Conservation (phyloP, 2,797 vertebrate species). For the Chaenodraco wilsoni region DNA sequence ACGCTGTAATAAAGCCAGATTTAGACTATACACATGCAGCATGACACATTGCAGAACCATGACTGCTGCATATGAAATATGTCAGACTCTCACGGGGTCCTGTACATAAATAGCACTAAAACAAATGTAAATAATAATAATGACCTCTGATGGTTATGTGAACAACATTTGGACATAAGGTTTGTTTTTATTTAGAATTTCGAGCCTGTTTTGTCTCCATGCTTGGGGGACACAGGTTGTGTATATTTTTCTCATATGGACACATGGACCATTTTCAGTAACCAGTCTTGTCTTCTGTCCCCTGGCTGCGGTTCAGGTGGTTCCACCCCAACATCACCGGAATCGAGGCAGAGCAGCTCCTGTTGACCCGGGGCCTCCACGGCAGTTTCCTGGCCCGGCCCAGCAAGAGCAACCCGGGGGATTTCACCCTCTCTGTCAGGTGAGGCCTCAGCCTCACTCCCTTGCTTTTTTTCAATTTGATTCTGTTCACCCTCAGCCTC, state of each 20-base stretch:
- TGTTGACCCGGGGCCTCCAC: conserved; percentile 89
- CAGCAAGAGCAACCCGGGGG: conserved; percentile 93
- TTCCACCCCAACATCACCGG: conserved; percentile 93
- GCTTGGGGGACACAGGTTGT: not conserved
- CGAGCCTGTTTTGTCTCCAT: not conserved
- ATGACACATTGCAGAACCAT: not conserved
- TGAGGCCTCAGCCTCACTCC: conserved; percentile 44
- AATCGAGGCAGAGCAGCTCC: conserved; percentile 89
- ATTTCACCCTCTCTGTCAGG: conserved; percentile 93
- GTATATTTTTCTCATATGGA: not conserved
- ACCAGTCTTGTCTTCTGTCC: not conserved
- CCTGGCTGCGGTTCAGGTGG: conserved; percentile 81
- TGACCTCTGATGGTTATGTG: not conserved
- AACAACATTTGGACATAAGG: not conserved
- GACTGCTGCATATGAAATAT: not conserved
- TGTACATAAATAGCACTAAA: conserved; percentile 1
- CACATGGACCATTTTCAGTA: not conserved
- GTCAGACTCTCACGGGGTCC: not conserved
- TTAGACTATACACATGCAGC: not conserved
- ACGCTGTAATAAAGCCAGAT: not conserved
- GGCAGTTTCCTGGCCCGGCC: conserved; percentile 92
- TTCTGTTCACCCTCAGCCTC: conserved; percentile 9
- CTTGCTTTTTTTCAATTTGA: not conserved
- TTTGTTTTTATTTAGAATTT: not conserved
- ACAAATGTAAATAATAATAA: not conserved